phyloP scores from a whole-genome alignment of 1,140 invertebrate species.

The Orius insidiosus region DNA sequence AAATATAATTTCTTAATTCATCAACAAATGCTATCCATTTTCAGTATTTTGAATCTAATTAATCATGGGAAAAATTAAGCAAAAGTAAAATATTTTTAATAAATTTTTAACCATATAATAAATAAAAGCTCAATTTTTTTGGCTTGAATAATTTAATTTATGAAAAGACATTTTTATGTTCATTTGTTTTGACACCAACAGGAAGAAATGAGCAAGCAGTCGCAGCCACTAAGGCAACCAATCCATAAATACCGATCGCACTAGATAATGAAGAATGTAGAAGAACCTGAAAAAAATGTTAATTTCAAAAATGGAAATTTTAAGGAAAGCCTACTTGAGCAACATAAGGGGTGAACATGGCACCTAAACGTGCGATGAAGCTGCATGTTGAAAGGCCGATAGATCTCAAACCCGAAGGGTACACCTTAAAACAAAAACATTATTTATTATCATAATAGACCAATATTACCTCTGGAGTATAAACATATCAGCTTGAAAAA shows the following conservation, averaged over 20 bases:
- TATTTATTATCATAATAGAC: conserved; percentile 2
- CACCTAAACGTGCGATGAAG: conserved; percentile 76
- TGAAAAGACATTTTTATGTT: no score
- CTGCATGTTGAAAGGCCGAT: conserved; percentile 79
- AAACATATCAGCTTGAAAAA: conserved; percentile 93
- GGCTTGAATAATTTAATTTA: neutral
- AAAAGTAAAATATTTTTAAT: neutral
- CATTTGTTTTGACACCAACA: conserved; percentile 46
- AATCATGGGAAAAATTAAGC: neutral
- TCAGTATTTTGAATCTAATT: neutral
- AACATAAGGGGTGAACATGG: conserved; percentile 83
- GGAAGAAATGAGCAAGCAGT: conserved; percentile 56
- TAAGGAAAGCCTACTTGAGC: conserved; percentile 62
- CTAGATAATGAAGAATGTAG: conserved; percentile 49
- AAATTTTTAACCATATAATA: neutral
- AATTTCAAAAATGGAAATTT: conserved; percentile 70
- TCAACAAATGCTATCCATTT: neutral
- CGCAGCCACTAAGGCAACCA: conserved; percentile 53
- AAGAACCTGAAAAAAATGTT: conserved; percentile 33
- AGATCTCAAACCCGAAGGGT: conserved; percentile 73
- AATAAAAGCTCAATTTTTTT: neutral
- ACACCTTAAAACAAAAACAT: conserved; percentile 34
- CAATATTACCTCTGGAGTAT: conserved; percentile 71
- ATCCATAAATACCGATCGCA: conserved; percentile 54
- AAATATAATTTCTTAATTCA: neutral